Conservation (phyloP, 2,113 vertebrate genomes). For the Hydropotes inermis region DNA sequence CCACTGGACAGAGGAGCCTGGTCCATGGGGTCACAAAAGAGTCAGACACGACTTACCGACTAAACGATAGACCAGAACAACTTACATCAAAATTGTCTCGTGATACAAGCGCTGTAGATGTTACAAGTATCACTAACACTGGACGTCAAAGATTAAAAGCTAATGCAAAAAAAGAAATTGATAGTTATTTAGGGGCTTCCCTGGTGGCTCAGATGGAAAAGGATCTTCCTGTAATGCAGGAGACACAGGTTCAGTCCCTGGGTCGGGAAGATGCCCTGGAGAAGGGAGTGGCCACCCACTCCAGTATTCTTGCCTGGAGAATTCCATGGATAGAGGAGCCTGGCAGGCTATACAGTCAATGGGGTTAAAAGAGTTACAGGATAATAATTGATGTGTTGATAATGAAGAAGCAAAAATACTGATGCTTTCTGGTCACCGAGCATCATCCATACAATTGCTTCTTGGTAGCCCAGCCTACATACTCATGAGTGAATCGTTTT, state of each 20-base stretch:
- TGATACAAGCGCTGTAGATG: not conserved
- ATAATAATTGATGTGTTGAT: not conserved
- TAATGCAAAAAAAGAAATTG: not conserved
- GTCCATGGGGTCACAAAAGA: too few species aligned
- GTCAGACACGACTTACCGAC: too few species aligned
- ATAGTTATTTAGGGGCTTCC: not conserved
- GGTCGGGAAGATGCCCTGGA: too few species aligned
- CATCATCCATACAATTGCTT: not conserved
- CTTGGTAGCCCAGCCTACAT: not conserved
- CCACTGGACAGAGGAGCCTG: too few species aligned
- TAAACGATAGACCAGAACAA: too few species aligned
- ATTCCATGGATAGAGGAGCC: too few species aligned
- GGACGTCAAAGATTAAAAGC: not conserved
- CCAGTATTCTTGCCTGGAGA: too few species aligned
- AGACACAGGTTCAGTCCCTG: too few species aligned
- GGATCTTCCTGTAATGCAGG: too few species aligned
- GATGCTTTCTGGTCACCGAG: not conserved
- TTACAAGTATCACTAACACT: not conserved
- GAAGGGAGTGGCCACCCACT: too few species aligned
- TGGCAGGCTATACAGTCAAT: too few species aligned
- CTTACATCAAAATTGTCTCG: not conserved
- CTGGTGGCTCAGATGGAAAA: too few species aligned
- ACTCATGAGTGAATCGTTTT: not conserved
- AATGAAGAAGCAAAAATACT: not conserved
- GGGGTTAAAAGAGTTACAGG: not conserved